These are phyloP conservation scores for Odobenus rosmarus DNA, from an alignment of 2,113 vertebrate species.

Conservation along the genomic window DNA sequence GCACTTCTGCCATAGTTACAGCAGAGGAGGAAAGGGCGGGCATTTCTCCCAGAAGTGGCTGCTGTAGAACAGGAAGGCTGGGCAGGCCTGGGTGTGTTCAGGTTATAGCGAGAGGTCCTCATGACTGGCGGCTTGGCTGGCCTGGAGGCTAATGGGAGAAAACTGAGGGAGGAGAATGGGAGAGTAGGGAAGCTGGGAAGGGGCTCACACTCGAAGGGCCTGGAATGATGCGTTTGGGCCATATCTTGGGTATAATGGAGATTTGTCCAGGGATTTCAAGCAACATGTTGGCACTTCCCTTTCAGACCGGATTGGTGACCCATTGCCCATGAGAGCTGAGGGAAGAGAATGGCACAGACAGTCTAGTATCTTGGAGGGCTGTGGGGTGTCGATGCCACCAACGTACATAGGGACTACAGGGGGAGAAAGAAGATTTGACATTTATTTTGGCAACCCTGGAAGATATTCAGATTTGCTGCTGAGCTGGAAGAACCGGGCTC, in stretches of 20 bases:
- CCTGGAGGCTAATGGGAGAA: background rate
- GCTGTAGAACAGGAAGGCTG: background rate
- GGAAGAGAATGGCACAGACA: background rate
- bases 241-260: background rate
- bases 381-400: background rate
- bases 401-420: background rate
- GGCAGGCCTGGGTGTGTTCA: background rate
- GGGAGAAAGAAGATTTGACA: background rate
- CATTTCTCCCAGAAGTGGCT: background rate
- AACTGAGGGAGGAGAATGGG: background rate
- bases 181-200: background rate
- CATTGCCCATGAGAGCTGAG: background rate
- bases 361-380: background rate
- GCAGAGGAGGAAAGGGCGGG: background rate
- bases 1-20: background rate
- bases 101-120: background rate
- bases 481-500: background rate
- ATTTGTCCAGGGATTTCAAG: background rate
- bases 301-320: background rate
- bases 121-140: background rate
- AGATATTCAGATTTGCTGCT: background rate
- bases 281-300: background rate
- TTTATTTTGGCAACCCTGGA: background rate
- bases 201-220: fast-evolving
- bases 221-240: background rate